phyloP scores from a whole-genome alignment of 2,113 vertebrate genomes.

The human (Homo sapiens) region DNA sequence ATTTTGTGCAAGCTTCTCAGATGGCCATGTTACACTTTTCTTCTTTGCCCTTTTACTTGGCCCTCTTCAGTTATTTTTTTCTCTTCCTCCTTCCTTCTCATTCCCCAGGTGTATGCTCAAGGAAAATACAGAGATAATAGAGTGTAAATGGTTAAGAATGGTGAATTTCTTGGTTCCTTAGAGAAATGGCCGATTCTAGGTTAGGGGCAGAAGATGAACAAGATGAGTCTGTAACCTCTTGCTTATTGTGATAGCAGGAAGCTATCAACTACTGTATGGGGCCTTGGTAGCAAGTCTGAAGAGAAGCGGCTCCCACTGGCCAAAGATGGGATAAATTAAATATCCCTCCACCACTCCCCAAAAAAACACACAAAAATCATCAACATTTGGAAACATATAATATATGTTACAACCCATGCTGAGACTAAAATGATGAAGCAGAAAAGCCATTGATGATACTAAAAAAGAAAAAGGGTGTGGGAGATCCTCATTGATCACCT shows the following conservation, averaged over 20 bases:
- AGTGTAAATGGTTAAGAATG: not conserved
- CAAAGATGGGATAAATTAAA: not conserved
- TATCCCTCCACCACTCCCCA: not conserved
- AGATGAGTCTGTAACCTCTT: not conserved
- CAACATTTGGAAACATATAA: not conserved
- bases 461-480: too few species aligned
- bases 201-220: not conserved
- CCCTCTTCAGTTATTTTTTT: not conserved
- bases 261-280: not conserved
- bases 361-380: not conserved
- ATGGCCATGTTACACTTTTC: accelerated
- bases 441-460: not conserved
- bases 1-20: not conserved
- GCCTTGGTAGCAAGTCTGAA: not conserved
- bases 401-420: not conserved
- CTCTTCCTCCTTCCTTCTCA: not conserved
- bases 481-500: not conserved
- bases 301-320: not conserved
- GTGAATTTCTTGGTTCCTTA: not conserved
- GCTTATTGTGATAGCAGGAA: not conserved
- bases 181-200: not conserved
- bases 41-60: not conserved
- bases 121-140: not conserved
- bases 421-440: not conserved
- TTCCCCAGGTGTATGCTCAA: not conserved